Percentiles rank a stretch among this genome's conserved stretches.
phyloP scores from a whole-genome alignment of 2,113 vertebrate species.

The Silurus asotus region DNA sequence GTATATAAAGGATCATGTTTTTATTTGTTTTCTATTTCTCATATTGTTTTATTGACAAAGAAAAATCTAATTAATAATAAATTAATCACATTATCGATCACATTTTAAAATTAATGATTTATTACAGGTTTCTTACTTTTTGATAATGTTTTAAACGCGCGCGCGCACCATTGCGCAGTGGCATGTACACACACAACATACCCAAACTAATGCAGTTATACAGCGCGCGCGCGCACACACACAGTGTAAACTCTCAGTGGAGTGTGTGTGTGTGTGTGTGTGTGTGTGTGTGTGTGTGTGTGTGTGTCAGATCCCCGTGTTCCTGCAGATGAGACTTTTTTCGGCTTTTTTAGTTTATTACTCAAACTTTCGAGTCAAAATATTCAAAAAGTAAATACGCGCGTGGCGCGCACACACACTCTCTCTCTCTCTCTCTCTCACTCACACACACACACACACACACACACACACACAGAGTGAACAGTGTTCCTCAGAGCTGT shows the following conservation, averaged over 20 bases:
- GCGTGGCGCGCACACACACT: background rate
- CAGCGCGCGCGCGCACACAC: background rate
- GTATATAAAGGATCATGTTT: background rate
- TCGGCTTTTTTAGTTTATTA: background rate
- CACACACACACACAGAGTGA: background rate
- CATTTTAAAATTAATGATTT: background rate
- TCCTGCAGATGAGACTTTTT: background rate
- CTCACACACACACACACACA: background rate
- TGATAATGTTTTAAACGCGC: background rate
- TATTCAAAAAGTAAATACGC: background rate
- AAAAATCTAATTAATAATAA: background rate
- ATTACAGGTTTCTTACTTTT: background rate
- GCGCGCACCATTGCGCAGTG: background rate
- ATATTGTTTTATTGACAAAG: background rate
- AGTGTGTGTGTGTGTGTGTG: too few relatives aligned
- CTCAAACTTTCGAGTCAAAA: background rate
- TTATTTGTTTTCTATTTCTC: background rate
- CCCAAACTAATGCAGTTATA: background rate
- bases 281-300: too few relatives aligned
- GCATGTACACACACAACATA: background rate
- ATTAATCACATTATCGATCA: background rate
- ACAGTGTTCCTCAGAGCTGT: background rate
- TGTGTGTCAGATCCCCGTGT: background rate
- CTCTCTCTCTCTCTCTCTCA: background rate
- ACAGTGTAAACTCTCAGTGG: background rate